Evolutionary conservation across 2,113 vertebrate species (phyloP).

Genomic region (Promerops cafer): DNA sequence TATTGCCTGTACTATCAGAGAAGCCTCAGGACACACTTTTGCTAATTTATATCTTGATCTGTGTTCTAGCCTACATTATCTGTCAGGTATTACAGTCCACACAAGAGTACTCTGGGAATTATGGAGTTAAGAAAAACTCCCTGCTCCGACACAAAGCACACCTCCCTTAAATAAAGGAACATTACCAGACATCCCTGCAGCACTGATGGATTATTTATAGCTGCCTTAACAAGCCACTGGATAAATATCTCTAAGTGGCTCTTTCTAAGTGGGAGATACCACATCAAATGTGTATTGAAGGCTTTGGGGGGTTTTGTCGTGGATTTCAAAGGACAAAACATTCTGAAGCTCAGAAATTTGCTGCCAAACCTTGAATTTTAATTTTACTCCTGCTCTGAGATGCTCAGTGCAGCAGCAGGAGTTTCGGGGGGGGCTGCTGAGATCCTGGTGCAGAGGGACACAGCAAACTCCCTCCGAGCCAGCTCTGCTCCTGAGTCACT

Average conservation of each 20-base stretch:
- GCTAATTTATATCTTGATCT: background rate
- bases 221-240: background rate
- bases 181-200: background rate
- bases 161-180: background rate
- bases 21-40: background rate
- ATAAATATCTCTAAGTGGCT: background rate
- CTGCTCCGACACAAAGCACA: background rate
- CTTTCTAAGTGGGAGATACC: background rate
- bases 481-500: background rate
- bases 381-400: background rate
- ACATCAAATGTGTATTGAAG: accelerated
- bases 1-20: background rate
- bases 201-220: background rate
- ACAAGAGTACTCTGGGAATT: background rate
- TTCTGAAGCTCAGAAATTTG: background rate
- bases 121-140: background rate
- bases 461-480: background rate
- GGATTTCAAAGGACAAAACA: background rate
- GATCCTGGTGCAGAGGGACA: background rate
- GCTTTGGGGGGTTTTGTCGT: background rate
- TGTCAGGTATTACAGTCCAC: background rate
- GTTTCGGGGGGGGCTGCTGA: background rate
- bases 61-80: accelerated
- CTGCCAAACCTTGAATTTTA: background rate
- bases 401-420: background rate